Percentiles rank a stretch among this genome's conserved stretches.
Evolutionary conservation across 2,113 vertebrate species (phyloP).

Genomic region (Gyps fulvus): DNA sequence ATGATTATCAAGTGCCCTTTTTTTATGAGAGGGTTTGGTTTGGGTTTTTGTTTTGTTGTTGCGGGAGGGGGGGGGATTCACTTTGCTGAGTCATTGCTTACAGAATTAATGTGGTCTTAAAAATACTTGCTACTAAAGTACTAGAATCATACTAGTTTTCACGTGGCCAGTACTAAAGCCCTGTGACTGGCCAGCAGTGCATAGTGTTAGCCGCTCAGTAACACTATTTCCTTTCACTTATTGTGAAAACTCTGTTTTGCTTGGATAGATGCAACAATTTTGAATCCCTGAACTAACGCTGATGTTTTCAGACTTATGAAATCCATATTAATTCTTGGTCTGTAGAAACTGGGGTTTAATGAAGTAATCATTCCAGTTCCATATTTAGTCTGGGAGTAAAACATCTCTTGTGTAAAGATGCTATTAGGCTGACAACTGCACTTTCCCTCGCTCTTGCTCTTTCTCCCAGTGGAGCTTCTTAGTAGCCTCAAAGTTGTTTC

Average conservation of each 20-base stretch:
- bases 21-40: not conserved
- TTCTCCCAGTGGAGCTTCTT: conserved; percentile 20
- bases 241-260: conserved; percentile 68
- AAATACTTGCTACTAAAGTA: not conserved
- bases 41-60: not conserved
- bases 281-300: conserved; percentile 22
- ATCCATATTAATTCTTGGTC: conserved; percentile 65
- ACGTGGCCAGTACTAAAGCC: conserved; percentile 21
- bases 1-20: not conserved
- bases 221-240: conserved; percentile 54
- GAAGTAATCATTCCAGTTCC: conserved; percentile 56
- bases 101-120: not conserved
- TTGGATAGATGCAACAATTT: conserved; percentile 51
- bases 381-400: not conserved
- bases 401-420: not conserved
- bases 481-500: conserved; percentile 33
- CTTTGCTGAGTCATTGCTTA: not conserved
- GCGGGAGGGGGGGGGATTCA: not conserved
- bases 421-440: conserved; percentile 4
- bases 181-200: not conserved
- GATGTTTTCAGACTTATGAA: conserved; percentile 67
- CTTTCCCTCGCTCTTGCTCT: conserved; percentile 23
- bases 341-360: conserved; percentile 64
- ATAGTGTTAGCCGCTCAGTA: not conserved
- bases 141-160: conserved; percentile 31